A percentile compares a stretch with the other conserved stretches of the same genome.
Conservation (phyloP, 2,888 invertebrate genomes). For the Athripsodes cinereus region DNA sequence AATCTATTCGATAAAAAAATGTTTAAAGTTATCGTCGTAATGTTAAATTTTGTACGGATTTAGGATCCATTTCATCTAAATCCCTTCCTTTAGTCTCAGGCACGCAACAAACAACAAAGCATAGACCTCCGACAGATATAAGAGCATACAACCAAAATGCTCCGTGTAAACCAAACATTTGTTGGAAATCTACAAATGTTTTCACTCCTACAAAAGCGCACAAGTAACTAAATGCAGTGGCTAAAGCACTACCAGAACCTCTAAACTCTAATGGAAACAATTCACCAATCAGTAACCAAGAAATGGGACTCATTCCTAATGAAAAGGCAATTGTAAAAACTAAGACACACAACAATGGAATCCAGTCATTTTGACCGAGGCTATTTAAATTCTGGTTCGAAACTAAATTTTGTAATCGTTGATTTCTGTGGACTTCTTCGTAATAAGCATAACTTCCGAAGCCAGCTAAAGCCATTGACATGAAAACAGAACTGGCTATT, state of each 20-base stretch:
- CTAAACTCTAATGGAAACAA: conserved; percentile 76
- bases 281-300: conserved; percentile 78
- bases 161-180: conserved; percentile 69
- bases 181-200: conserved; percentile 77
- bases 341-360: conserved; percentile 74
- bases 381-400: conserved; percentile 40
- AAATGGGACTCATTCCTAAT: conserved; percentile 83
- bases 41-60: conserved; percentile 41
- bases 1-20: no score
- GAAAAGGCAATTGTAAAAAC: conserved; percentile 82
- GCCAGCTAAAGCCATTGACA: conserved; percentile 80
- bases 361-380: conserved; percentile 68
- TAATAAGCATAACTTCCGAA: conserved; percentile 82
- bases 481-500: conserved; percentile 75
- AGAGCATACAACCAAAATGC: conserved; percentile 87
- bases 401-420: conserved; percentile 47
- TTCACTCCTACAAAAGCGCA: conserved; percentile 84
- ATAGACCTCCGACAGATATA: conserved; percentile 72
- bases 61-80: conserved; percentile 80
- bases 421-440: conserved; percentile 59
- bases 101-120: conserved; percentile 80
- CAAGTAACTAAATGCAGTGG: conserved; percentile 79
- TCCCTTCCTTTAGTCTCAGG: conserved; percentile 90
- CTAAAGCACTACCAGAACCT: conserved; percentile 82
- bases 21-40: conserved; percentile 12